Evolutionary conservation across 2,797 vertebrate species (phyloP), one percentile per base, ranked within the genome.

Genomic region (Cheirogaleus major): DNA sequence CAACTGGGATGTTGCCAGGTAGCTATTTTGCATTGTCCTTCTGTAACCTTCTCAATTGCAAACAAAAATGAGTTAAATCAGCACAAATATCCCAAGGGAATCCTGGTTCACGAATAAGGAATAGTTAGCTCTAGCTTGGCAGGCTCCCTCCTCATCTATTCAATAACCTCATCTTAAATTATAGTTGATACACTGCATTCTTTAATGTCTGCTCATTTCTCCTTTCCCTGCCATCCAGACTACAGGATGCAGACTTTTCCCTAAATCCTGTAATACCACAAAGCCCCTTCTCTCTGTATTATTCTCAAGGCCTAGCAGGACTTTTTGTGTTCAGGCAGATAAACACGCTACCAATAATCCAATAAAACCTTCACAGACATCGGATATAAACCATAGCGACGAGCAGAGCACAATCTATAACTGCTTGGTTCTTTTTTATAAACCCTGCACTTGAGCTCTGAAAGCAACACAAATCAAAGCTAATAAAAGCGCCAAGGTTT

Each of bases 351-450:
- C 96, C 83, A 91, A 93, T 95, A 96, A 97, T 87, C 96, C 96
- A 97, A 90, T 96, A 97, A 98, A 97, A 96, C 73, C 95, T 98
- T 95, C 86, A 81, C 45, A 96, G 89, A 93, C 91, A 45, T 94
- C 0, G 7, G 86, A 45, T 86, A 96, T 91, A 97, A 97, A 94
- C 69, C 75, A 94, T 25, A 59, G 86, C 0, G 0, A 92, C 0
- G 75, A 93, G 35, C 45, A 48, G 41, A 20, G 41, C 43, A 45
- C 91, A 50, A 55, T 96, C 93, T 94, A 80, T 97, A 96, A 91
- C 83, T 41, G 41, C 81, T 93, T 65, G 85, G 41, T 85, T 80
- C 50, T 89, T 89, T 95, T 93, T 85, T 94, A 96, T 80, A 95
- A 97, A 93, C 79, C 70, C 55, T 69, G 35, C 55, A 87, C 63